phyloP scores from a whole-genome alignment of 2,797 vertebrate genomes.

The Macropodus opercularis region DNA sequence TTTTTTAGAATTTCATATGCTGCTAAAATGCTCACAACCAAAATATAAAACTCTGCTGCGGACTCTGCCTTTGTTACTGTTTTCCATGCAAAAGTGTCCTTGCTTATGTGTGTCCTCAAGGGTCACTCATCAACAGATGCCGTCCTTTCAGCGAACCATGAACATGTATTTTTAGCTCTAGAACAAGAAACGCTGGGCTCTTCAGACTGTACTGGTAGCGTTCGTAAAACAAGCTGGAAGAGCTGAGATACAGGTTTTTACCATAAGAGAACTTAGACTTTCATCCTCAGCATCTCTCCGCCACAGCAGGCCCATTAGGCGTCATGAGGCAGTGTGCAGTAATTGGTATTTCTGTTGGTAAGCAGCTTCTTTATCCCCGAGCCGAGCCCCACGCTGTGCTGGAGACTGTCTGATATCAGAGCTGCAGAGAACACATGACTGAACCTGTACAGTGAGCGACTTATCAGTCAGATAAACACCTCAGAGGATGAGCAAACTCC shows the following conservation, averaged over 20 bases:
- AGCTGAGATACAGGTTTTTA: conserved; percentile 46
- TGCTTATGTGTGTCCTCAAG: conserved; percentile 24
- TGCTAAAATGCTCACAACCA: conserved; percentile 35
- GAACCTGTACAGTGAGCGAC: conserved; percentile 53
- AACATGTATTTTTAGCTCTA: conserved; percentile 1
- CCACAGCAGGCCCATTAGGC: conserved; percentile 70
- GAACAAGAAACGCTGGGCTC: conserved; percentile 3
- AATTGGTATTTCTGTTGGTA: conserved; percentile 73
- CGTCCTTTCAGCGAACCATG: conserved; percentile 34
- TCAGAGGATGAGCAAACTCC: conserved; percentile 26
- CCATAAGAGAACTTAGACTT: conserved; percentile 41
- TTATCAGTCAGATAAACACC: conserved; percentile 46
- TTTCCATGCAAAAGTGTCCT: conserved; percentile 18
- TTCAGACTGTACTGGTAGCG: neutral
- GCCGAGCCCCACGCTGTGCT: conserved; percentile 61
- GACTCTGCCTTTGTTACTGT: conserved; percentile 15
- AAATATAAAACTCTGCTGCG: conserved; percentile 29
- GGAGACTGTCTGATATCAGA: conserved; percentile 56
- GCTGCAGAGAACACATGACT: conserved; percentile 45
- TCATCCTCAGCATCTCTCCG: conserved; percentile 54
- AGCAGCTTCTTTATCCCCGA: conserved; percentile 63
- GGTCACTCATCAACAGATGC: conserved; percentile 22
- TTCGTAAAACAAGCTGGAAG: conserved; percentile 34
- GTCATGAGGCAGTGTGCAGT: conserved; percentile 66
- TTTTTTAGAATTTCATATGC: conserved; percentile 21